Evolutionary conservation across 2,888 invertebrate species (phyloP).

Genomic region (Lasioglossum zephyrum): DNA sequence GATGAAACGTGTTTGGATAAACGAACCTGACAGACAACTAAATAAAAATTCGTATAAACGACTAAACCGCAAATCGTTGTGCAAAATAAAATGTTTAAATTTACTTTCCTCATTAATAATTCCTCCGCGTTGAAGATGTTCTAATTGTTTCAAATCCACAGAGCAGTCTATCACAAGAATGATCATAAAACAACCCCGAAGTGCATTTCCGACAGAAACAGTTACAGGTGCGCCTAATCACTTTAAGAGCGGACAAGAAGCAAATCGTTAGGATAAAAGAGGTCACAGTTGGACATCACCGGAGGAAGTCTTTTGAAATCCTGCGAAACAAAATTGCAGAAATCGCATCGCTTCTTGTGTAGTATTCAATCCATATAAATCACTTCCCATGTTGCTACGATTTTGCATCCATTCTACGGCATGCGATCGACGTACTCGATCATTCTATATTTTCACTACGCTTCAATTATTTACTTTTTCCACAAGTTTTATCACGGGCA

Average conservation of each 20-base stretch:
- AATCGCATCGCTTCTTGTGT: background rate
- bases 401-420: background rate
- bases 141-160: too few relatives aligned
- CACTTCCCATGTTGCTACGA: background rate
- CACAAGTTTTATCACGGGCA: background rate
- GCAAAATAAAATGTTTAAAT: background rate
- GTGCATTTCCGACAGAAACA: background rate
- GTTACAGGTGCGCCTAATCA: background rate
- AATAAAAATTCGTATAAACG: background rate
- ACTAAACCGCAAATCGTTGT: background rate
- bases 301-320: background rate
- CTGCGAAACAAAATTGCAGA: background rate
- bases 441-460: background rate
- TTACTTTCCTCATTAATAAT: too few relatives aligned
- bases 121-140: too few relatives aligned
- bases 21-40: background rate
- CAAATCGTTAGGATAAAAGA: background rate
- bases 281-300: slow-evolving; percentile 1
- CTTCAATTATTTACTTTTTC: slow-evolving; percentile 10
- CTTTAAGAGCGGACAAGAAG: background rate
- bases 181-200: background rate
- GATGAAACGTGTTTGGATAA: background rate
- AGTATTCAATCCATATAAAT: background rate
- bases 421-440: background rate
- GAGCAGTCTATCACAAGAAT: background rate